phyloP scores from a whole-genome alignment of 1,140 invertebrate genomes.

The Oncopodura yosiiana region DNA sequence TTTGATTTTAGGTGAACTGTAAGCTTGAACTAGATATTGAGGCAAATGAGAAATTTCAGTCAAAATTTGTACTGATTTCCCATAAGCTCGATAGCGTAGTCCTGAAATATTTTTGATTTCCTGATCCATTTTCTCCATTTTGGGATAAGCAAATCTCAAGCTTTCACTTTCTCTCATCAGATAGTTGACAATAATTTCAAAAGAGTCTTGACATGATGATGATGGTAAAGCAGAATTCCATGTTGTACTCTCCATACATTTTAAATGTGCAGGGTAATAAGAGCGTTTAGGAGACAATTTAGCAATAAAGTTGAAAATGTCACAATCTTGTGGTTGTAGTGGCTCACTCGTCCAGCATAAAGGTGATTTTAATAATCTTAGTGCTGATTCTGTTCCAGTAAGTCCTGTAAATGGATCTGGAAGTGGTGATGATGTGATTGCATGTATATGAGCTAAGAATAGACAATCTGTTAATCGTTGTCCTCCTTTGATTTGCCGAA shows the following conservation, averaged over 20 bases:
- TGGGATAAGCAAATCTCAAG: constrained; percentile 11
- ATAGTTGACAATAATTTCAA: constrained; percentile 10
- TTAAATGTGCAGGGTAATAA: constrained; percentile 13
- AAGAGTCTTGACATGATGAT: constrained; percentile 20
- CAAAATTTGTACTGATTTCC: too few species aligned
- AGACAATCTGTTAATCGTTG: constrained; percentile 4
- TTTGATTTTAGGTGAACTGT: too few species aligned
- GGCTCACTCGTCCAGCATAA: constrained; percentile 11
- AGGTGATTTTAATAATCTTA: constrained; percentile 8
- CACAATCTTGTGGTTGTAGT: background rate
- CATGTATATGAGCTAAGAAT: constrained; percentile 13
- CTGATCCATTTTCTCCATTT: background rate
- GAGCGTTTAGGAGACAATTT: constrained; percentile 1
- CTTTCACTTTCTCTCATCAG: constrained; percentile 5
- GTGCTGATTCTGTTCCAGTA: constrained; percentile 18
- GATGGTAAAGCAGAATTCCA: constrained; percentile 3
- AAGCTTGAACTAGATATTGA: too few species aligned
- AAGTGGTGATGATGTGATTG: constrained; percentile 7
- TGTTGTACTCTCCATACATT: constrained; percentile 4
- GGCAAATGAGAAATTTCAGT: too few species aligned
- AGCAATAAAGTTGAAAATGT: constrained; percentile 9
- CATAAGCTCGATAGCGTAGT: too few species aligned
- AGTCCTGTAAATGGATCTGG: constrained; percentile 18
- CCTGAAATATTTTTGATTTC: too few species aligned
- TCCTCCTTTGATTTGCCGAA: background rate